phyloP scores from a whole-genome alignment of 2,888 invertebrate species.

The Cephus runcator region DNA sequence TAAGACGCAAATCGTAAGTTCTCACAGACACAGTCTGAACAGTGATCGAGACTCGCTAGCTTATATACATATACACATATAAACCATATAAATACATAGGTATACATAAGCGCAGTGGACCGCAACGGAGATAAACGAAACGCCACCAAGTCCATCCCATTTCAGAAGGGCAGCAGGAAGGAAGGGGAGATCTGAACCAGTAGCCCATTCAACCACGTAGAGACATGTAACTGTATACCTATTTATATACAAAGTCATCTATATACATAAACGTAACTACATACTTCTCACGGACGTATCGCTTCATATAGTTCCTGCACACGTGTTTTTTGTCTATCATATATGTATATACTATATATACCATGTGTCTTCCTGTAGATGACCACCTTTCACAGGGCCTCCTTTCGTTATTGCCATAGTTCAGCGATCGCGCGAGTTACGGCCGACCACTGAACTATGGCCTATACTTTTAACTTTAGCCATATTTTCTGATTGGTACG shows the following conservation, averaged over 20 bases:
- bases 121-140: constrained; percentile 4
- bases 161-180: background rate
- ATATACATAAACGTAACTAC: background rate
- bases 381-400: background rate
- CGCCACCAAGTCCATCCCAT: constrained; percentile 1
- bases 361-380: background rate
- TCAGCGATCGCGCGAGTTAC: constrained; percentile 36
- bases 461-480: constrained; percentile 35
- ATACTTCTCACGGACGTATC: background rate
- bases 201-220: background rate
- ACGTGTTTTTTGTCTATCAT: background rate
- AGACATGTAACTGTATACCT: background rate
- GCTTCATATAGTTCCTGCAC: background rate
- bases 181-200: background rate
- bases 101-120: constrained; percentile 1
- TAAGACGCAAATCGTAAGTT: background rate
- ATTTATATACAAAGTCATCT: background rate
- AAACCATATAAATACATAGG: background rate
- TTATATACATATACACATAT: background rate
- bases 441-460: constrained; percentile 8
- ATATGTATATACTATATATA: background rate
- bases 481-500: constrained; percentile 41
- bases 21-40: background rate
- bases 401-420: constrained; percentile 32
- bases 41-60: background rate